Conservation (phyloP, 64 coral and sea anemone species). For the Actinia equina region DNA sequence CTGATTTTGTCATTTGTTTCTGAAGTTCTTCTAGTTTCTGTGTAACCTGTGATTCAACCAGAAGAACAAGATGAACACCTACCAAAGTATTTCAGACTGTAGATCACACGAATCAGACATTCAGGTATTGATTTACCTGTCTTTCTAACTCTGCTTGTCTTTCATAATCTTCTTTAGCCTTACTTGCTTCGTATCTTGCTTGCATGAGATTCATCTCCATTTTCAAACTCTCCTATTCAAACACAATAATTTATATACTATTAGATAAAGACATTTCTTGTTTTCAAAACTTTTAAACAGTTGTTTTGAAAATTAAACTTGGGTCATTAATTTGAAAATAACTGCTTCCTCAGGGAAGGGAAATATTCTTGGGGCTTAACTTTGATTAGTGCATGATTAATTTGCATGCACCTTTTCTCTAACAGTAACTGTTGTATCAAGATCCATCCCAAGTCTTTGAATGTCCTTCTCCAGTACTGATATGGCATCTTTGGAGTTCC, state of each 20-base stretch:
- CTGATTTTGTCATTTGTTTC: conserved; percentile 70
- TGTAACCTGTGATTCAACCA: conserved; percentile 31
- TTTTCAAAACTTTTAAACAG: no score
- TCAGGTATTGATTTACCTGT: conserved; percentile 32
- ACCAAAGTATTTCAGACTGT: background rate
- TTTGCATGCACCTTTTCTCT: conserved; percentile 65
- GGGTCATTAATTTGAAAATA: no score
- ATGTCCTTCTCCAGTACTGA: conserved; percentile 61
- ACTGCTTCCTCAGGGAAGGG: no score
- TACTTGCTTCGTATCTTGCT: conserved; percentile 83
- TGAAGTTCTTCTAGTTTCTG: conserved; percentile 72
- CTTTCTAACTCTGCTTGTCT: conserved; percentile 76
- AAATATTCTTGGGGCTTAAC: no score
- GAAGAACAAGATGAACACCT: background rate
- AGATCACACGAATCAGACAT: no score
- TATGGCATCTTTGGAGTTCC: conserved; percentile 59
- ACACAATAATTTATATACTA: background rate
- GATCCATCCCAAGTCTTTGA: conserved; percentile 77
- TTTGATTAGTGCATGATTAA: no score
- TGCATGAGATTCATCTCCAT: conserved; percentile 89
- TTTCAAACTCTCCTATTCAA: conserved; percentile 74
- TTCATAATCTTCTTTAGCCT: conserved; percentile 78
- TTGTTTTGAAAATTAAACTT: no score
- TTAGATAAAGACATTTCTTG: no score
- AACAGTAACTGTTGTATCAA: conserved; percentile 41